Conservation (phyloP, 1,140 invertebrate species). For the Megathymus violae region DNA sequence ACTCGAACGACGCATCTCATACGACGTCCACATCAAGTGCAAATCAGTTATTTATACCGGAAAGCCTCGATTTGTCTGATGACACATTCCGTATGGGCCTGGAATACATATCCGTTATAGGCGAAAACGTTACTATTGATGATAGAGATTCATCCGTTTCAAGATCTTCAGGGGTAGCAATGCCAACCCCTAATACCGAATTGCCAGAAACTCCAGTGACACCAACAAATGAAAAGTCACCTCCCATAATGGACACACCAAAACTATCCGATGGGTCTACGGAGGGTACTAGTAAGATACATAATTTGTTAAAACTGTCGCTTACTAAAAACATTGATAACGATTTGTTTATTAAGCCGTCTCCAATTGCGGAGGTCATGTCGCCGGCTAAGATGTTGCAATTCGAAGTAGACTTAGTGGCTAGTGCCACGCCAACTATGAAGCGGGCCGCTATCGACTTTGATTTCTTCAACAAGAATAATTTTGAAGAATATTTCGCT, state of each 20-base stretch:
- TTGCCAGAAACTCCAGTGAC: slow-evolving; percentile 18
- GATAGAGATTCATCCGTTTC: slow-evolving; percentile 51
- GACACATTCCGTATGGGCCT: slow-evolving; percentile 72
- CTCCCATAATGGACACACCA: slow-evolving; percentile 58
- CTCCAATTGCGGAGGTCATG: slow-evolving; percentile 65
- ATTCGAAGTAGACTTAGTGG: slow-evolving; percentile 63
- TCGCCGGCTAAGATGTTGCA: slow-evolving; percentile 76
- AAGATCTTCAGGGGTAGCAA: slow-evolving; percentile 8
- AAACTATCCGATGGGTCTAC: slow-evolving; percentile 45
- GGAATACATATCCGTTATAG: slow-evolving; percentile 64
- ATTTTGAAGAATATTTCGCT: slow-evolving; percentile 66
- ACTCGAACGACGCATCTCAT: slow-evolving; percentile 38
- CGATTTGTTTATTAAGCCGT: slow-evolving; percentile 70
- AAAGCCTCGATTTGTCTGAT: slow-evolving; percentile 65
- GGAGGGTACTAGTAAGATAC: slow-evolving; percentile 39
- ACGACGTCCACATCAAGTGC: slow-evolving; percentile 55
- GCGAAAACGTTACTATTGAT: slow-evolving; percentile 69
- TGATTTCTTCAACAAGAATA: slow-evolving; percentile 71
- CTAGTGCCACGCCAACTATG: slow-evolving; percentile 72
- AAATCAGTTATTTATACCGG: slow-evolving; percentile 61
- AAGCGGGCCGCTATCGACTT: slow-evolving; percentile 72
- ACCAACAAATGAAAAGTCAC: slow-evolving; percentile 41
- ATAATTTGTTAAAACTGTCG: slow-evolving; percentile 61
- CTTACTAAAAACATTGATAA: slow-evolving; percentile 55
- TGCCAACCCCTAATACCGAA: slow-evolving; percentile 23